Conservation (phyloP, 1,140 invertebrate species). For the Chlorops oryzae region DNA sequence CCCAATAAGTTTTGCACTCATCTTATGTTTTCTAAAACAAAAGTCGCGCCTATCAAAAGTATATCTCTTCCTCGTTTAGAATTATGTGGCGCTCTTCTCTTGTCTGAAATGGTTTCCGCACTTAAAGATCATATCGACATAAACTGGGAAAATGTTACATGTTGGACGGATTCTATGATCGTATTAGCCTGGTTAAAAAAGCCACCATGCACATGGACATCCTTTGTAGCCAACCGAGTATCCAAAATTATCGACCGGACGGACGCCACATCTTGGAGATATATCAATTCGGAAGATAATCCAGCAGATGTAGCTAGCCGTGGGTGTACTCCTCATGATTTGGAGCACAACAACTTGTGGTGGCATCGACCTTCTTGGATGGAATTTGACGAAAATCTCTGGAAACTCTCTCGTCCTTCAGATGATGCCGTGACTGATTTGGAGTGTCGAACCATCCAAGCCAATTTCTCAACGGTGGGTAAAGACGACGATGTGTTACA, state of each 20-base stretch:
- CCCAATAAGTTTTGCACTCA: too few relatives aligned
- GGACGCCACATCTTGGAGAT: background rate
- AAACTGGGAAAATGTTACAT: background rate
- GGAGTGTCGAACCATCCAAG: background rate
- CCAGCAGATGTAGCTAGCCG: background rate
- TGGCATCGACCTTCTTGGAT: background rate
- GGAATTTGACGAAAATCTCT: background rate
- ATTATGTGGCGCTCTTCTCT: too few relatives aligned
- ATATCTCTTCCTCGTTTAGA: too few relatives aligned
- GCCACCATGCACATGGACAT: constrained; percentile 1
- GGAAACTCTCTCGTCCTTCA: background rate
- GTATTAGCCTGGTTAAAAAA: background rate
- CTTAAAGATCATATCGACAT: too few relatives aligned
- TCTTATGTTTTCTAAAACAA: too few relatives aligned
- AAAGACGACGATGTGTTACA: background rate
- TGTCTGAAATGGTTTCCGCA: too few relatives aligned
- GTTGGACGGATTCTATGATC: constrained; percentile 5
- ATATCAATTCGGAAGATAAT: background rate
- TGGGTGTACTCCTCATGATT: background rate
- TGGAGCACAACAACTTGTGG: background rate
- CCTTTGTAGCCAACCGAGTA: constrained; percentile 2
- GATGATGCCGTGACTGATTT: background rate
- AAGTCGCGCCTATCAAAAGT: too few relatives aligned
- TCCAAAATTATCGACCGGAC: background rate
- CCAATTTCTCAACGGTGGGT: background rate